Evolutionary conservation across 2,113 vertebrate species (phyloP), one percentile per base, ranked within the genome.

Genomic region (Beaufortia kweichowensis): DNA sequence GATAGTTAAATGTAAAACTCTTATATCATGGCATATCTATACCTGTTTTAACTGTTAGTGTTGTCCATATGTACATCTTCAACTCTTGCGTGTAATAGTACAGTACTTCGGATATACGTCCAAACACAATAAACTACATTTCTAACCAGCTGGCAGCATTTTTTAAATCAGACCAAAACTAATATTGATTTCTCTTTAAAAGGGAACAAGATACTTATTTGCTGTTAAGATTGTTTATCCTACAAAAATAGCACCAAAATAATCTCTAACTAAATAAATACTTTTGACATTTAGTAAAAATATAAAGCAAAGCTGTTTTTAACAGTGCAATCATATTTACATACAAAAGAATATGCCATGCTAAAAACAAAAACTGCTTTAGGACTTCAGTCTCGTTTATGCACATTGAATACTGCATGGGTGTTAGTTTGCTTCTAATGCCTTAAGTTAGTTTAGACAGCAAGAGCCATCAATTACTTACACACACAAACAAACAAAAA

Each of bases 191-290:
- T 35, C 35, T 64, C 73, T 73, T 48, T 10, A 76, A 28, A 56
- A 66, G 21, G 31, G 69, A 61, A 66, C 31, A 66, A 11, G 3
- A 33, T 46, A 41, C 67, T 33, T 29, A 41, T 79, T 57, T 48
- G 68, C 19, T 50, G 19, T 69, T 62, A 41, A 46, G 12, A 26
- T 73, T 19, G 35, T 35, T 55, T 50, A 4, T 29, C 33, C 60
- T 70, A 48, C 53, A 64, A 76, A 85, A 86, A 85, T 86, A 89
- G 85, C 83, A 89, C 87, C 87, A 86, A 75, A 81, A 81, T 84
- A 77, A 85, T 79, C 79, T 82, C 79, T 80, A 79, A 64, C 87
- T 86, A 88, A 90, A 91, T 91, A 91, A 91, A 91, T 91, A 90
- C 75, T 84, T 72, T 85, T 78, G 78, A 85, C 84, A 88, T 87